Evolutionary conservation across 2,888 invertebrate genomes (phyloP).

Genomic region (Torymus auratus): DNA sequence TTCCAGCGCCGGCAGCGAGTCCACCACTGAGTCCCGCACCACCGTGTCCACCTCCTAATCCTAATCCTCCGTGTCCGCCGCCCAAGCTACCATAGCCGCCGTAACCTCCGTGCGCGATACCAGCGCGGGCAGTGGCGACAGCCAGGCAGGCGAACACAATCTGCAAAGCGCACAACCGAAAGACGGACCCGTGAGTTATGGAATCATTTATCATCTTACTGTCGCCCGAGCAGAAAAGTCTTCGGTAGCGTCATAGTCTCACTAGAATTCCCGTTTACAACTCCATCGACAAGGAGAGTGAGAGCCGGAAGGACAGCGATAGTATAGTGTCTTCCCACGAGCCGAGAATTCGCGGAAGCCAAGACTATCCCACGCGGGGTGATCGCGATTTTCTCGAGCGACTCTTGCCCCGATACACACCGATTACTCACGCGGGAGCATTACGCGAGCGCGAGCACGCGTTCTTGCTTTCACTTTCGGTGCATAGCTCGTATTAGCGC

Average conservation of each 20-base stretch:
- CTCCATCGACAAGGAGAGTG: neutral
- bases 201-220: neutral
- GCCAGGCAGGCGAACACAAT: constrained; percentile 76
- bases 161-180: constrained; percentile 61
- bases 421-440: constrained; percentile 30
- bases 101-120: constrained; percentile 72
- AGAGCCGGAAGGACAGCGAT: neutral
- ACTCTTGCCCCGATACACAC: constrained; percentile 17
- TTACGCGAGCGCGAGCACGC: constrained; percentile 21
- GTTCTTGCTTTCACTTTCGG: constrained; percentile 52
- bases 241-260: too few relatives aligned
- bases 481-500: constrained; percentile 1
- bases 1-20: constrained; percentile 74
- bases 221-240: too few relatives aligned
- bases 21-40: constrained; percentile 74
- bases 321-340: neutral
- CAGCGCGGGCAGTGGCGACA: constrained; percentile 75
- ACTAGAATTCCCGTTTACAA: too few relatives aligned
- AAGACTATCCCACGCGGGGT: constrained; percentile 33
- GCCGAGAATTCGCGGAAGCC: constrained; percentile 8
- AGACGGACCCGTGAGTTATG: neutral
- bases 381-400: constrained; percentile 33
- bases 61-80: constrained; percentile 63
- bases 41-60: constrained; percentile 64
- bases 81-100: constrained; percentile 67